Conservation (phyloP, 1,140 invertebrate genomes). For the Apis florea region DNA sequence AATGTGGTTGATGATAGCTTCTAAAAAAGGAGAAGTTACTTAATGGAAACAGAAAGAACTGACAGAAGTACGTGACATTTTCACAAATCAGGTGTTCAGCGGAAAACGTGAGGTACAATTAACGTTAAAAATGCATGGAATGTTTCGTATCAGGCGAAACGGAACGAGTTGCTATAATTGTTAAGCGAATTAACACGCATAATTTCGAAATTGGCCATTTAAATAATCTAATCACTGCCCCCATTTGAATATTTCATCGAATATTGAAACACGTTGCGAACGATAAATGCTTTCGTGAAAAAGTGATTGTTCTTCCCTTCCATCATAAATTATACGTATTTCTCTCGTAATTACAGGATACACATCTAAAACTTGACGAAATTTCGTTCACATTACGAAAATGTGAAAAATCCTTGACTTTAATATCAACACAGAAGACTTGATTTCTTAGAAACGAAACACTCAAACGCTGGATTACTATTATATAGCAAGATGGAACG, state of each 20-base stretch:
- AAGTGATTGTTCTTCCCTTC: neutral
- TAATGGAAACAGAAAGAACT: no score
- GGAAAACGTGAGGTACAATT: neutral
- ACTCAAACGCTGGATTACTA: no score
- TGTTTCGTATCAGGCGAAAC: neutral
- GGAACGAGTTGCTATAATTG: slow-evolving; percentile 12
- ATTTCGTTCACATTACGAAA: no score
- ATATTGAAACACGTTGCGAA: neutral
- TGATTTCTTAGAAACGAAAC: no score
- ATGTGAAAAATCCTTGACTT: no score
- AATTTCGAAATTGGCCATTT: slow-evolving; percentile 7
- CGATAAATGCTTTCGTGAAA: neutral
- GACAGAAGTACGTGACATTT: neutral
- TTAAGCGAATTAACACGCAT: slow-evolving; percentile 6
- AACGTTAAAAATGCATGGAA: slow-evolving; percentile 21
- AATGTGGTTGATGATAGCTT: no score
- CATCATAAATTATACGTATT: neutral
- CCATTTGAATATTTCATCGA: slow-evolving; percentile 9
- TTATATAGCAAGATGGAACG: no score
- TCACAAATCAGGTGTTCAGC: neutral
- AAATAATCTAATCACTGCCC: slow-evolving; percentile 4
- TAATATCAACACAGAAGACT: no score
- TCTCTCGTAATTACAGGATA: no score
- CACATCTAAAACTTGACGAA: no score
- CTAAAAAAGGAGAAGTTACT: no score